Evolutionary conservation across 2,797 vertebrate genomes (phyloP).

Genomic region (Neoniphon sammara): DNA sequence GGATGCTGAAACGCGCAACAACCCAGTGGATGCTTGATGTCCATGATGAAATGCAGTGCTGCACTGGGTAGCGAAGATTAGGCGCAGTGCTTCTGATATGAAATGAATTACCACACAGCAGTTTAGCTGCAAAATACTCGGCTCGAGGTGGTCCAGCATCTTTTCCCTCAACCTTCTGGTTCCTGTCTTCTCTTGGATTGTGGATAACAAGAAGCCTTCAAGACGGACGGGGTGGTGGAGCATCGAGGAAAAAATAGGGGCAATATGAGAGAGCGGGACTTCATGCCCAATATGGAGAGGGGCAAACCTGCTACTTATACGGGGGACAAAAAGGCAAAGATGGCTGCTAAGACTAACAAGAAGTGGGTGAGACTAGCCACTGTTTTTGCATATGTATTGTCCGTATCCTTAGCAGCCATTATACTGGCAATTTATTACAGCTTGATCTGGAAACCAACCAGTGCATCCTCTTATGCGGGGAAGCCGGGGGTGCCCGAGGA

Average conservation of each 20-base stretch:
- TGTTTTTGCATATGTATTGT: conserved; percentile 97
- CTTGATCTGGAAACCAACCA: conserved; percentile 94
- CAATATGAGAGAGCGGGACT: conserved; percentile 95
- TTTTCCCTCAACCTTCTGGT: conserved; percentile 46
- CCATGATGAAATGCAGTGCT: conserved; percentile 73
- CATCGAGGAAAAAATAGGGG: conserved; percentile 92
- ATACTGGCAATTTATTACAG: conserved; percentile 98
- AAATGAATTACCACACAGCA: conserved; percentile 65
- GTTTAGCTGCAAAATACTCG: conserved; percentile 51
- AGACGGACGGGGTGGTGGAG: conserved; percentile 95
- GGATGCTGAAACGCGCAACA: conserved; percentile 72
- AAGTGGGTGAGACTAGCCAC: conserved; percentile 99
- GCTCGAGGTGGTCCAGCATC: conserved; percentile 53
- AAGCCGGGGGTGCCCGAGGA: conserved; percentile 58
- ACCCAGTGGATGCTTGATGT: conserved; percentile 67
- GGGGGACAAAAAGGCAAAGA: conserved; percentile 99
- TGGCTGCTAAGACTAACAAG: conserved; percentile 99
- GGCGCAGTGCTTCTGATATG: conserved; percentile 54
- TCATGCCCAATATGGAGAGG: conserved; percentile 94
- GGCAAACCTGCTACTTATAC: conserved; percentile 98
- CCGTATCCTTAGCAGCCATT: conserved; percentile 97
- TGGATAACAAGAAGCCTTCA: conserved; percentile 82
- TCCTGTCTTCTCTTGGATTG: conserved; percentile 75
- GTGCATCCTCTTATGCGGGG: conserved; percentile 71
- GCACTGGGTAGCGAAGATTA: conserved; percentile 65